Evolutionary conservation across 2,797 vertebrate genomes (phyloP), one percentile per base, ranked within the genome.

Genomic region (Apogon talboti): DNA sequence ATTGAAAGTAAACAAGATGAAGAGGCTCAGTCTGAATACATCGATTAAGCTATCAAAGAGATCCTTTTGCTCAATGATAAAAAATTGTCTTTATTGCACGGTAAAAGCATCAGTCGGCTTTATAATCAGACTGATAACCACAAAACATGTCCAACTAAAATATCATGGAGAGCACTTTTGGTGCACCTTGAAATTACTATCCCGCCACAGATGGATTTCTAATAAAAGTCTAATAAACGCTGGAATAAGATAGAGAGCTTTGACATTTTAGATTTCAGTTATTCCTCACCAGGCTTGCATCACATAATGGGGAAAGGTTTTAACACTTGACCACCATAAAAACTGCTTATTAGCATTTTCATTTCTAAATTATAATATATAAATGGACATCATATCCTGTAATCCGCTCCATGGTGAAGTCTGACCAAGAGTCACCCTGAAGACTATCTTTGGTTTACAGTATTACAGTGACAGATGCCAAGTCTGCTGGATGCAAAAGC

Each of bases 1-100:
- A 51, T 6, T 14, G 67, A 57, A 41, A 78, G 61, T 68, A 83
- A 88, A 87, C 75, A 81, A 79, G 57, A 82, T 59, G 56, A 84
- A 63, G 56, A 70, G 43, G 41, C 71, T 76, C 51, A 4, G n/a
- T 37, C 54, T 79, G 73, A 81, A 73, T 21, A 43, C 64, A 78
- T 51, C 54, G 6, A 65, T 50, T 51, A 45, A 42, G 59, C 66
- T 44, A 78, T 81, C 42, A 79, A 74, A 70, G 14, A 21, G 24
- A 54, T 81, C 33, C 64, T 75, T 41, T 37, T 45, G 58, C 56
- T 51, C 58, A 58, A 77, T 65, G 58, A 75, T 63, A 51, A 78
- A 63, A 49, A 53, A 33, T 45, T 55, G 60, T 42, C 46, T 64
- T n/a, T 46, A 62, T 33, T 45, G 53, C 43, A 69, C 64, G 16